Evolutionary conservation across 2,113 vertebrate genomes (phyloP).

Genomic region (Rhizomys pruinosus): DNA sequence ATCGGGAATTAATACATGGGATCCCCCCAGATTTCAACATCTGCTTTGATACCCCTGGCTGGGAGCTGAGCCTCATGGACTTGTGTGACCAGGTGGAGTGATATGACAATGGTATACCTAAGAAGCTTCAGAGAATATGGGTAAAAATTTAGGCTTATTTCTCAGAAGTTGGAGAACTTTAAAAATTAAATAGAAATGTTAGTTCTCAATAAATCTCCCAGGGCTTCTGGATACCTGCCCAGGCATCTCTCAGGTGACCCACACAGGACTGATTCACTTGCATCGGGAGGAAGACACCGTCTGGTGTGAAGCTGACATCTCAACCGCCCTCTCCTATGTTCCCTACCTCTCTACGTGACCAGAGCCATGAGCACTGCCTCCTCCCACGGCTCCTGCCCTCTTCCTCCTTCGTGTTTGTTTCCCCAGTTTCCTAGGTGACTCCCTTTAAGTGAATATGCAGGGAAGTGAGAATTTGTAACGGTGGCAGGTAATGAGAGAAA

Average conservation of each 20-base stretch:
- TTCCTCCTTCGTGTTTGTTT: constrained; percentile 84
- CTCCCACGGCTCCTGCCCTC: neutral
- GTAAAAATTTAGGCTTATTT: constrained; percentile 9
- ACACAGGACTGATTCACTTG: constrained; percentile 54
- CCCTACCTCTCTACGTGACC: constrained; percentile 68
- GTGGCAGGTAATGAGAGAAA: constrained; percentile 77
- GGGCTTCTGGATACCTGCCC: constrained; percentile 63
- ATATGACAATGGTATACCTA: neutral
- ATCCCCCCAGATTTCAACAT: too few relatives aligned
- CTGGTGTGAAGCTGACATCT: constrained; percentile 54
- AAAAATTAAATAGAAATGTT: neutral
- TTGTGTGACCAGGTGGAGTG: too few relatives aligned
- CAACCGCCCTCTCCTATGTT: constrained; percentile 52
- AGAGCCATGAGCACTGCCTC: constrained; percentile 72
- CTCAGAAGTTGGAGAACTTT: constrained; percentile 25
- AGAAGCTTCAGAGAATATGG: neutral
- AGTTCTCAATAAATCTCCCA: neutral
- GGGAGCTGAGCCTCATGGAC: neutral
- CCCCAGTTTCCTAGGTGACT: constrained; percentile 82
- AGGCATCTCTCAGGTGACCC: constrained; percentile 65
- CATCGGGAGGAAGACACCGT: constrained; percentile 55
- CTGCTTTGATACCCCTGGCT: neutral
- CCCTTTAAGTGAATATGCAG: constrained; percentile 60
- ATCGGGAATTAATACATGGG: neutral
- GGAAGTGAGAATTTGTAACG: constrained; percentile 79